Percentiles rank a stretch among this genome's conserved stretches.
Conservation (phyloP, 2,888 invertebrate genomes). For the Deilephila elpenor region DNA sequence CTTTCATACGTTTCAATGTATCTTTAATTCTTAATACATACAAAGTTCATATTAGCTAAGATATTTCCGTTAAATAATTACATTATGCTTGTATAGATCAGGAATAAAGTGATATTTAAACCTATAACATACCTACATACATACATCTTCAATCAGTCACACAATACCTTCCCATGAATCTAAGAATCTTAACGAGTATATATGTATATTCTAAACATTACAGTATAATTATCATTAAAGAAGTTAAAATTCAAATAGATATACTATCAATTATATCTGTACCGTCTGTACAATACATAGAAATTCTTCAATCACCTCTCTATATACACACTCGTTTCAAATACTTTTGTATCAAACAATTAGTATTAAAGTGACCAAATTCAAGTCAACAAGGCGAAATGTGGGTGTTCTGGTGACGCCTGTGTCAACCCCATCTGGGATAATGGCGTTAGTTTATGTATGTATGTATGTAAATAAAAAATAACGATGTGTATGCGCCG, state of each 20-base stretch:
- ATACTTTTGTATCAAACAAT: background rate
- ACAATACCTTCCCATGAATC: background rate
- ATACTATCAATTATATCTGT: background rate
- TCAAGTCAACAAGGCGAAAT: too few relatives aligned
- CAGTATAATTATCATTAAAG: background rate
- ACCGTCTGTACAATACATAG: constrained; percentile 1
- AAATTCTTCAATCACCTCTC: background rate
- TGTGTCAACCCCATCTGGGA: too few relatives aligned
- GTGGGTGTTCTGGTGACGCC: too few relatives aligned
- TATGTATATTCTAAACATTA: background rate
- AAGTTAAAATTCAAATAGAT: background rate
- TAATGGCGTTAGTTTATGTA: too few relatives aligned
- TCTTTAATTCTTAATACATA: background rate
- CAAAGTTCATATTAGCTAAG: background rate
- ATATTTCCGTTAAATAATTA: background rate
- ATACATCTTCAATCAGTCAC: constrained; percentile 10
- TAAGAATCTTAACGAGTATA: background rate
- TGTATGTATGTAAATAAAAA: too few relatives aligned
- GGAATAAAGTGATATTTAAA: background rate
- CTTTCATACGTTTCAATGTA: background rate
- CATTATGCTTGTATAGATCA: background rate
- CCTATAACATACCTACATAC: background rate
- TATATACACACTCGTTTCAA: constrained; percentile 12
- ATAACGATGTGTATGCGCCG: too few relatives aligned
- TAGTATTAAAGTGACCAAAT: too few relatives aligned